These are phyloP conservation scores for Acrocephalus kingi DNA, from an alignment of 2,113 vertebrate species.

Conservation along the genomic window DNA sequence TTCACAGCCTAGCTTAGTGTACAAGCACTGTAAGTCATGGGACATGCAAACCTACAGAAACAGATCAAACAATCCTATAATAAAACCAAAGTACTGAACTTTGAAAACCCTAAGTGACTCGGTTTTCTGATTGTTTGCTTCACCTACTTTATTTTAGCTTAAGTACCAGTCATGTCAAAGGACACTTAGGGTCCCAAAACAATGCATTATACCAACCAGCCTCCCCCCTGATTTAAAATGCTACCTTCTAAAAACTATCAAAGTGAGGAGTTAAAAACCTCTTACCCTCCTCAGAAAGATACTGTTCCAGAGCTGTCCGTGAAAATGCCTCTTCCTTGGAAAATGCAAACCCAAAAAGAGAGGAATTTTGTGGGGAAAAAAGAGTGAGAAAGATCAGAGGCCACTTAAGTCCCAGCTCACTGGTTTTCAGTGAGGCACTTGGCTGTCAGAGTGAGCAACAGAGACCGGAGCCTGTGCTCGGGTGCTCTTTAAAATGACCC, in stretches of 20 bases:
- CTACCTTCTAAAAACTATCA: neutral
- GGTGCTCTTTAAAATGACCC: constrained; percentile 59
- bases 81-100: neutral
- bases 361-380: neutral
- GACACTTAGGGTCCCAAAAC: neutral
- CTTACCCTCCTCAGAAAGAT: constrained; percentile 74
- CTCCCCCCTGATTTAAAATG: neutral
- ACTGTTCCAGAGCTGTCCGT: constrained; percentile 23
- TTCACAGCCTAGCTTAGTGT: neutral
- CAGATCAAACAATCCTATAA: neutral
- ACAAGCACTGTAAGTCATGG: neutral
- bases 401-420: constrained; percentile 51
- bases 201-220: neutral
- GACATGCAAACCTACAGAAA: neutral
- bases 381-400: constrained; percentile 38
- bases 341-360: neutral
- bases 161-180: neutral
- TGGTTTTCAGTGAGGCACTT: constrained; percentile 60
- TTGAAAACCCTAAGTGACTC: neutral
- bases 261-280: constrained; percentile 24
- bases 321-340: constrained; percentile 55
- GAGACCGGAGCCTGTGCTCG: constrained; percentile 43
- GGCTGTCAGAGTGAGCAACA: constrained; percentile 35
- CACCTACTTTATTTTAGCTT: neutral
- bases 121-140: neutral